Percentiles rank a stretch among this genome's conserved stretches.
phyloP scores from a whole-genome alignment of 2,888 invertebrate genomes.

The Rhingia rostrata region DNA sequence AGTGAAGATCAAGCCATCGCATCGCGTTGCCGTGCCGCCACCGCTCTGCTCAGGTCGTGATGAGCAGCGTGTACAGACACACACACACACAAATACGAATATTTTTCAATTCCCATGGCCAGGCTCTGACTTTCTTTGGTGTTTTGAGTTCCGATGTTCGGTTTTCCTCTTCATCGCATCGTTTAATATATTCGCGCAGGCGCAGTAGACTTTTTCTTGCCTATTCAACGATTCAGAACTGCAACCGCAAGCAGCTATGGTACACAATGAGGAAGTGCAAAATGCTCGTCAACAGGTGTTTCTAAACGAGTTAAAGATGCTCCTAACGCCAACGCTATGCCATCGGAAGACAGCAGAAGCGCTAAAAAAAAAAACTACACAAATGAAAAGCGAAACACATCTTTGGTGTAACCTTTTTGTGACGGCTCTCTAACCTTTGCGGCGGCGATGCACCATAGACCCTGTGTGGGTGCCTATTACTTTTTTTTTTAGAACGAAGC shows the following conservation, averaged over 20 bases:
- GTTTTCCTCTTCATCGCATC: conserved; percentile 33
- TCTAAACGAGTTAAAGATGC: conserved; percentile 68
- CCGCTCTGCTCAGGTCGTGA: conserved; percentile 63
- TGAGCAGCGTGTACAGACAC: conserved; percentile 38
- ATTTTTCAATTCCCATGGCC: conserved; percentile 65
- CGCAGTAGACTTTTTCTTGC: background rate
- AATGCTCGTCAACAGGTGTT: conserved; percentile 73
- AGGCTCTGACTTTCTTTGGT: conserved; percentile 50
- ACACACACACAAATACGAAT: conserved; percentile 18
- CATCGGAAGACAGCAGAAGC: conserved; percentile 13
- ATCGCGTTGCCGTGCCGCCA: background rate
- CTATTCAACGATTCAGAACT: conserved; percentile 50
- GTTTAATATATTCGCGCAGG: conserved; percentile 36
- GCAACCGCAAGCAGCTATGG: conserved; percentile 23
- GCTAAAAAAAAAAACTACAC: conserved; percentile 4
- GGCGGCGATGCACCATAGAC: conserved; percentile 36
- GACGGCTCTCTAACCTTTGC: conserved; percentile 68
- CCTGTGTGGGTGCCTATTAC: conserved; percentile 40
- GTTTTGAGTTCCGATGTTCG: conserved; percentile 54
- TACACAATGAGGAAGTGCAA: conserved; percentile 67
- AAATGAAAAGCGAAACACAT: conserved; percentile 5
- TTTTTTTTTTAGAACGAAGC: conserved; percentile 33
- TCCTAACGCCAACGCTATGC: conserved; percentile 51
- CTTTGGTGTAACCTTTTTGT: conserved; percentile 68
- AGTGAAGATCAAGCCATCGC: conserved; percentile 53